Conservation (phyloP, 2,888 invertebrate species). For the Diploptera punctata region DNA sequence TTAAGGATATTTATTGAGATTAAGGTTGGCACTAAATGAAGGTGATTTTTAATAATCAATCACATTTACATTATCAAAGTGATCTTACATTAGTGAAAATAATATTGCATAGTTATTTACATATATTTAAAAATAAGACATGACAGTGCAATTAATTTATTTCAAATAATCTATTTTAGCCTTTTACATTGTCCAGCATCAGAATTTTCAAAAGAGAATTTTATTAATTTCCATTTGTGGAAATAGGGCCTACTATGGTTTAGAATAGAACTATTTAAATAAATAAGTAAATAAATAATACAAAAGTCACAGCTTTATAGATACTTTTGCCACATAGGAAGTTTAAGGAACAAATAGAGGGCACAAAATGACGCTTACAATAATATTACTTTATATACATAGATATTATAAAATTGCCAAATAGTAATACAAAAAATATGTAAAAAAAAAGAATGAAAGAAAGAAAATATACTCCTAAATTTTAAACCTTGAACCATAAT, state of each 20-base stretch:
- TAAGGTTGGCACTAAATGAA: slow-evolving; percentile 12
- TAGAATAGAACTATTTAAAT: slow-evolving; percentile 38
- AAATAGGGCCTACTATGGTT: slow-evolving; percentile 28
- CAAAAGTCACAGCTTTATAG: slow-evolving; percentile 33
- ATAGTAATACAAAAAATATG: slow-evolving; percentile 29
- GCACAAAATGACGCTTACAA: slow-evolving; percentile 54
- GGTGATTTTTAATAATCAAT: slow-evolving; percentile 8
- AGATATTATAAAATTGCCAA: slow-evolving; percentile 27
- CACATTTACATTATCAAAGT: not conserved
- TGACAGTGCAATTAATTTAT: slow-evolving; percentile 9
- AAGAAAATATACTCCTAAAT: slow-evolving; percentile 20
- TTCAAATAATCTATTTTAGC: not conserved
- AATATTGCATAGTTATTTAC: slow-evolving; percentile 7
- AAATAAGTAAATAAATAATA: slow-evolving; percentile 44
- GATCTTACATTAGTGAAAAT: not conserved
- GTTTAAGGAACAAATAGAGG: slow-evolving; percentile 47
- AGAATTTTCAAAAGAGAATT: slow-evolving; percentile 3
- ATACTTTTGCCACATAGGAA: slow-evolving; percentile 33
- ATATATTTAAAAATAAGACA: slow-evolving; percentile 8
- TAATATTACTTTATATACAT: slow-evolving; percentile 38
- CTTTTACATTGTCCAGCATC: slow-evolving; percentile 16
- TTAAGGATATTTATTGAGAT: slow-evolving; percentile 25
- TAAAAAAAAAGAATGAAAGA: no score
- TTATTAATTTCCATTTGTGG: not conserved
- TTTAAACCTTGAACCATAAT: slow-evolving; percentile 22